Evolutionary conservation across 2,797 vertebrate genomes (phyloP).

Genomic region (Poecilia gillii): DNA sequence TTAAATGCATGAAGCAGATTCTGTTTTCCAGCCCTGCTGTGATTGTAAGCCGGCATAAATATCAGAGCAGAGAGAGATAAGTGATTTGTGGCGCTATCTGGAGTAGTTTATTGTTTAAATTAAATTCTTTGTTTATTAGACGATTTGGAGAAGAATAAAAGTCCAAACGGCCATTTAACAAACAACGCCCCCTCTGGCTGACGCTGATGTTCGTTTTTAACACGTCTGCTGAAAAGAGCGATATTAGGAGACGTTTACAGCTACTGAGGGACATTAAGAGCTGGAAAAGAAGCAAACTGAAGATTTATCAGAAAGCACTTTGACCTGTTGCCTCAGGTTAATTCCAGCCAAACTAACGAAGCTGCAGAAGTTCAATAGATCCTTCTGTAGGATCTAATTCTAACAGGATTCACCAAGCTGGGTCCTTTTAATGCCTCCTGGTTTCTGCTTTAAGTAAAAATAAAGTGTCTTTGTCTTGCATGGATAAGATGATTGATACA

Average conservation of each 20-base stretch:
- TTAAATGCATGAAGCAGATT: slow-evolving; percentile 36
- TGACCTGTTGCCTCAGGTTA: neutral
- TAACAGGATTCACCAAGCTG: neutral
- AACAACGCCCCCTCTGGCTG: neutral
- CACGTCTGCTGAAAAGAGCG: neutral
- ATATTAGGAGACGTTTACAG: neutral
- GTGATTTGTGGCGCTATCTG: neutral
- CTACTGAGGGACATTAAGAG: neutral
- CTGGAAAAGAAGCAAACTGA: neutral
- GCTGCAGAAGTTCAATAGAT: neutral
- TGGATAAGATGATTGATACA: too few species aligned
- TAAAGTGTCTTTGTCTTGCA: too few species aligned
- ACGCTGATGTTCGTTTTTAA: neutral
- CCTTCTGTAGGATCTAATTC: neutral
- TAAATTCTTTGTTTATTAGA: neutral
- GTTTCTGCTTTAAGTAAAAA: neutral
- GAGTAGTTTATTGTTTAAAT: slow-evolving; percentile 1
- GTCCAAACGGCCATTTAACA: neutral
- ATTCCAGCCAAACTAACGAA: neutral
- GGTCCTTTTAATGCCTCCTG: neutral
- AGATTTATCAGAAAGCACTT: neutral
- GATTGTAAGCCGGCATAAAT: slow-evolving; percentile 26
- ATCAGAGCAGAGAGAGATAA: neutral
- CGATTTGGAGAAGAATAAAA: neutral
- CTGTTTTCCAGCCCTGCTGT: slow-evolving; percentile 22